A percentile compares a stretch with the other conserved stretches of the same genome.
Evolutionary conservation across 2,888 invertebrate species (phyloP).

Genomic region (Aethes cnicana): DNA sequence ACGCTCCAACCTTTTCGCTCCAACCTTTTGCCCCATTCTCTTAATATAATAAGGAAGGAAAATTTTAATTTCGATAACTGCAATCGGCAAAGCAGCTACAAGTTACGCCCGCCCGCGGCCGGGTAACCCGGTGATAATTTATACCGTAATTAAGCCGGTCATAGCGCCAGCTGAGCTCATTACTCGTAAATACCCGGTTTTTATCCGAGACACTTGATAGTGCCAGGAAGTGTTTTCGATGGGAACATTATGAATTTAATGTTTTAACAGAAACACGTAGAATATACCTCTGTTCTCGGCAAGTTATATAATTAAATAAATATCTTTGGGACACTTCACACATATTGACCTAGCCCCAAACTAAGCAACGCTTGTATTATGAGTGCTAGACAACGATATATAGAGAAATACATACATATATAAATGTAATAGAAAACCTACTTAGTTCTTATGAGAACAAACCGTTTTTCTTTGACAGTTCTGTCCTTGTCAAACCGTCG

Average conservation of each 20-base stretch:
- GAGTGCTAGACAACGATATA: too few species aligned
- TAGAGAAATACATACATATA: too few species aligned
- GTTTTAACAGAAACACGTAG: too few species aligned
- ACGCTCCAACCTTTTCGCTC: background rate
- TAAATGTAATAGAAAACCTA: too few species aligned
- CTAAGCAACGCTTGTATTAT: too few species aligned
- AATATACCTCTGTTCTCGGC: too few species aligned
- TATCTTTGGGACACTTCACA: too few species aligned
- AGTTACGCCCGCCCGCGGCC: background rate
- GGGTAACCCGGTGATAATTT: slow-evolving; percentile 13
- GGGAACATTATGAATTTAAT: background rate
- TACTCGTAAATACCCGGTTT: slow-evolving; percentile 22
- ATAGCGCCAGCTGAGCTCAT: slow-evolving; percentile 19
- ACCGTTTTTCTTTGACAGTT: too few species aligned
- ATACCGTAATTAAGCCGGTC: slow-evolving; percentile 18
- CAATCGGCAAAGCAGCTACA: slow-evolving; percentile 4
- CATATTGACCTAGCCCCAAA: too few species aligned
- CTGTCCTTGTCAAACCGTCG: too few species aligned
- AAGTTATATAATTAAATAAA: too few species aligned
- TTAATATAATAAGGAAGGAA: slow-evolving; percentile 1
- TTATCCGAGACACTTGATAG: slow-evolving; percentile 12
- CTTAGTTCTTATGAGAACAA: too few species aligned
- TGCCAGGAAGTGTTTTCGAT: background rate
- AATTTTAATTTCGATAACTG: slow-evolving; percentile 10
- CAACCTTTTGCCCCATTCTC: background rate